A percentile compares a stretch with the other conserved stretches of the same genome.
Evolutionary conservation across 2,888 invertebrate genomes (phyloP).

Genomic region (Agrochola circellaris): DNA sequence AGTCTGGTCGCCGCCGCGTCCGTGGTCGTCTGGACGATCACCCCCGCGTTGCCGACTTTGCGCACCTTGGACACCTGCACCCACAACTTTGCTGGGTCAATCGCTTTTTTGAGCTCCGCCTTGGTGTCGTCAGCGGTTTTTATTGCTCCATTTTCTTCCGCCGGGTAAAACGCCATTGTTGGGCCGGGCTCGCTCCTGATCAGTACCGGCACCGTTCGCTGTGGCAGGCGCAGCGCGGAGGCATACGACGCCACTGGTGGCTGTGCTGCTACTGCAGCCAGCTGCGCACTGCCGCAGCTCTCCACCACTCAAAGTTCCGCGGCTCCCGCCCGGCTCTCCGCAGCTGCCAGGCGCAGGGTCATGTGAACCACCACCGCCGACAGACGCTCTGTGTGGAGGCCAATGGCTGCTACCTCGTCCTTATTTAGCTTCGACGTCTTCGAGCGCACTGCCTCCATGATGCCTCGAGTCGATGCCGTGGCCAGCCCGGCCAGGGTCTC

Average conservation of each 20-base stretch:
- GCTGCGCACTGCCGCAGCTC: rapidly evolving
- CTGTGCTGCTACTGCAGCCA: rapidly evolving
- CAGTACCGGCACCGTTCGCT: rapidly evolving
- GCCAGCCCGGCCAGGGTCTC: neutral
- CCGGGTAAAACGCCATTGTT: neutral
- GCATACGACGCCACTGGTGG: rapidly evolving
- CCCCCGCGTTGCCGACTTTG: neutral
- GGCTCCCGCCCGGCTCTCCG: rapidly evolving
- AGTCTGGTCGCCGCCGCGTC: neutral
- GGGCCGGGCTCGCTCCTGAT: rapidly evolving
- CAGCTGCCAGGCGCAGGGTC: neutral
- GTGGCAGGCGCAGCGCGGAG: neutral
- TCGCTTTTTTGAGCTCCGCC: no score
- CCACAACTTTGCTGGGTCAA: no score
- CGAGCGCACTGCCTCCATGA: neutral
- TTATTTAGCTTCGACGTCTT: neutral
- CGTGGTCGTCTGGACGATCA: neutral
- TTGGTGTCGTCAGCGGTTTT: no score
- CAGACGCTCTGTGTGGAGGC: rapidly evolving
- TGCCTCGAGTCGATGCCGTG: rapidly evolving
- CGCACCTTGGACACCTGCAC: no score
- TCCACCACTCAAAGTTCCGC: rapidly evolving
- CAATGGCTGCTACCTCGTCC: neutral
- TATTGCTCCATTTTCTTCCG: no score
- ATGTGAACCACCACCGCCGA: rapidly evolving